These are phyloP conservation scores for Trachelus troglodyta DNA, from an alignment of 2,888 invertebrate species.

Conservation along the genomic window DNA sequence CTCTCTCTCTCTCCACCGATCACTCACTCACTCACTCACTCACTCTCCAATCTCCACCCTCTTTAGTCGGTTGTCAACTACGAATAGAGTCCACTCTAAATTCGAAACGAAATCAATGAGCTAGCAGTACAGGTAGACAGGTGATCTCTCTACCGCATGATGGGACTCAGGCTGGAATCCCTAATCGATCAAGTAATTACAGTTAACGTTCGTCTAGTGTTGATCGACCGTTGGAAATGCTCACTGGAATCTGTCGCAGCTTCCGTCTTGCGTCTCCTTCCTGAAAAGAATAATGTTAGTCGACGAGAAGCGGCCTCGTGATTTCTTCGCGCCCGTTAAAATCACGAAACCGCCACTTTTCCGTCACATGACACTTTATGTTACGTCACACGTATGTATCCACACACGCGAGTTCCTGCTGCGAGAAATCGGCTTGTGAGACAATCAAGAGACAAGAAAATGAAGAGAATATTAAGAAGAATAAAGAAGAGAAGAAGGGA, in stretches of 20 bases:
- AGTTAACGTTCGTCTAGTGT: no score
- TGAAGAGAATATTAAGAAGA: constrained; percentile 8
- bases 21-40: constrained; percentile 1
- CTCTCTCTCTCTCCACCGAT: constrained; percentile 33
- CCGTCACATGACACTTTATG: no score
- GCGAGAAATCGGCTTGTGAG: no score
- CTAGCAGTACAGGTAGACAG: no score
- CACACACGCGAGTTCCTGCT: no score
- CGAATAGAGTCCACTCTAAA: constrained; percentile 62
- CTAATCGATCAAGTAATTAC: no score
- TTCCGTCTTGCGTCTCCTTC: constrained; percentile 3
- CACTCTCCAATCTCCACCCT: constrained; percentile 29
- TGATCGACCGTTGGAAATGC: no score
- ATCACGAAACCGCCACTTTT: no score
- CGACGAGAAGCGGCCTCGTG: neutral
- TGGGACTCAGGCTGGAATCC: no score
- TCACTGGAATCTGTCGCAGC: no score
- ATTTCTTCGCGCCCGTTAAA: neutral
- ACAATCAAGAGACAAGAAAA: neutral
- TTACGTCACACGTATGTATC: no score
- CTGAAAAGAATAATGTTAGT: constrained; percentile 29
- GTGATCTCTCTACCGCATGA: no score
- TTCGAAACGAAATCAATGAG: constrained; percentile 60
- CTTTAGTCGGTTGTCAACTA: constrained; percentile 48
- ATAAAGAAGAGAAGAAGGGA: neutral